A percentile compares a stretch with the other conserved stretches of the same genome.
Conservation (phyloP, 1,140 invertebrate species). For the Caenorhabditis latens region DNA sequence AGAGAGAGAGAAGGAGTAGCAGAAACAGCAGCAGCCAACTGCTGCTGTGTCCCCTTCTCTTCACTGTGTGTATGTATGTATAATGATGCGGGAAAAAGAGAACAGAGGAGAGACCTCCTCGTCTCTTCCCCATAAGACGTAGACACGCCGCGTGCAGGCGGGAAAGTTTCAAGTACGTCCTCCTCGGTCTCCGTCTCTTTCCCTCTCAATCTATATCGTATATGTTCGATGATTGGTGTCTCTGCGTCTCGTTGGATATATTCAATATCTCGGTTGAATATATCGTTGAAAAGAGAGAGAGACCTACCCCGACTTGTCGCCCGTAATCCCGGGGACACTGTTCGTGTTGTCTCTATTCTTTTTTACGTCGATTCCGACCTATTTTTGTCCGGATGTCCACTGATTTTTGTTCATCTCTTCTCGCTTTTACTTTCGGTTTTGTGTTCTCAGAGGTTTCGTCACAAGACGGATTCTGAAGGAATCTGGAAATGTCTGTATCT, state of each 20-base stretch:
- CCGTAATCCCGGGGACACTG: constrained; percentile 21
- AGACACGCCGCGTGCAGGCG: constrained; percentile 32
- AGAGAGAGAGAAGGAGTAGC: not conserved
- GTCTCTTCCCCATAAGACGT: not conserved
- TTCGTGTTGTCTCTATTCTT: not conserved
- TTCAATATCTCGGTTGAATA: not conserved
- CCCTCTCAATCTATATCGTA: not conserved
- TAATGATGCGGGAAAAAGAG: constrained; percentile 32
- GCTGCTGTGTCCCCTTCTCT: not conserved
- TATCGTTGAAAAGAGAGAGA: constrained; percentile 28
- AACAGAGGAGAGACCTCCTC: not conserved
- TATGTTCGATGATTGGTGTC: not conserved
- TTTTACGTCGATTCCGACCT: not conserved
- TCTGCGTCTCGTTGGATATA: not conserved
- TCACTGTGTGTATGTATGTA: constrained; percentile 3
- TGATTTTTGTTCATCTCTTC: not conserved
- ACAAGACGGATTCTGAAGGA: too few species aligned
- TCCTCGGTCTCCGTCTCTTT: not conserved
- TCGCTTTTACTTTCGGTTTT: too few species aligned
- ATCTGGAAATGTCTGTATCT: too few species aligned
- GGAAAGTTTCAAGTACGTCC: constrained; percentile 45
- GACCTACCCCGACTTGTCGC: constrained; percentile 28
- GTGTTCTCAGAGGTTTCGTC: too few species aligned
- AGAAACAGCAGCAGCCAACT: not conserved
- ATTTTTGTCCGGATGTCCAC: not conserved